phyloP scores from a whole-genome alignment of 1,140 invertebrate genomes.

The Antheraea mylitta region DNA sequence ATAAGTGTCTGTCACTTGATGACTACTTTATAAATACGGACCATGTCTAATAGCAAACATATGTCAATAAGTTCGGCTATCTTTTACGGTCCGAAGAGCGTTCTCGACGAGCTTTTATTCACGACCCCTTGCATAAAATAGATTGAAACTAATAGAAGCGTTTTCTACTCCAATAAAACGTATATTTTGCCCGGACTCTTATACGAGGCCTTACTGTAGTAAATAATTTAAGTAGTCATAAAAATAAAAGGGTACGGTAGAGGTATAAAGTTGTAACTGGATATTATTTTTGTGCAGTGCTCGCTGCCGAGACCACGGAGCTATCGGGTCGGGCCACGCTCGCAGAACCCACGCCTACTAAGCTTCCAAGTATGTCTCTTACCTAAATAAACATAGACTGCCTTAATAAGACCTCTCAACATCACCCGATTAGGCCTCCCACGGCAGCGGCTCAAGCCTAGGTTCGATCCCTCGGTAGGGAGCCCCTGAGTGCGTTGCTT shows the following conservation, averaged over 20 bases:
- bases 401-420: constrained; percentile 62
- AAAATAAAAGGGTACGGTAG: not conserved
- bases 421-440: too few relatives aligned
- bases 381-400: constrained; percentile 25
- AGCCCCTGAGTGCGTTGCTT: too few relatives aligned
- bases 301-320: constrained; percentile 72
- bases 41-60: too few relatives aligned
- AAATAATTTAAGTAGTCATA: not conserved
- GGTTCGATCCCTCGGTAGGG: too few relatives aligned
- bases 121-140: not conserved
- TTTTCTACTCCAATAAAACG: not conserved
- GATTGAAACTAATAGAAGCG: not conserved
- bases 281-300: constrained; percentile 74
- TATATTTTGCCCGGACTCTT: not conserved
- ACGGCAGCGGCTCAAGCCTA: too few relatives aligned
- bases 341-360: constrained; percentile 78
- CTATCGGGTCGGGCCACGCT: constrained; percentile 76
- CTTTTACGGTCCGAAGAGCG: too few relatives aligned
- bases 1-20: too few relatives aligned
- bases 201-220: not conserved
- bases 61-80: too few relatives aligned
- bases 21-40: too few relatives aligned
- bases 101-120: too few relatives aligned
- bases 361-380: constrained; percentile 80
- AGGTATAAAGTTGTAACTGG: constrained; percentile 20